Evolutionary conservation across 92 coral and sea anemone genomes (phyloP), one percentile per base, ranked within the genome.

Genomic region (Epizoanthus fatuus): DNA sequence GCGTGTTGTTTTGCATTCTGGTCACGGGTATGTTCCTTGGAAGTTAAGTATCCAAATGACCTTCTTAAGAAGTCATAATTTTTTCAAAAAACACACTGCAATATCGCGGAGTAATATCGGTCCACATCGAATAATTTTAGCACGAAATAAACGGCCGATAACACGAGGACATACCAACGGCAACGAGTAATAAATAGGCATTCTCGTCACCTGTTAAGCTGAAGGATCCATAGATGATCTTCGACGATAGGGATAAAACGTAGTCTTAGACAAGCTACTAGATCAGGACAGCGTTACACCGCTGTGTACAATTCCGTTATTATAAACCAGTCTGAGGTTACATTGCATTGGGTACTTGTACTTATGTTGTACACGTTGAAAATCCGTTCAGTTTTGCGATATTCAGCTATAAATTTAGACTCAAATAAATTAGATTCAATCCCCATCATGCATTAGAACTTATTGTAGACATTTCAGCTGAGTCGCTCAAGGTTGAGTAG

Each of bases 201-300:
- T 77, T 59, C 58, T 59, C 82, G 69, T 77, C 82, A 77, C 82
- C 82, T 60, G 70, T 60, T 77, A 77, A 77, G 63, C 70, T 77
- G 39, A 77, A 77, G 82, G 56, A 59, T 42, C 68, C 58, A 40
- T 77, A 77, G 82, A 42, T 77, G 62, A 77, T 77, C 70, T 56
- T 58, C 6, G 82, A 40, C 69, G 82, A 75, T 75, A 75, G 65
- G 68, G 81, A 75, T 77, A 59, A 45, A 56, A 40, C 40, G 19
- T 16, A 52, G 19, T n/a, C 47, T 40, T 25, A 75, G 68, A 37
- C 7, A 45, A 14, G 47, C n/a, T 17, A 35, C 19, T 66, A 32
- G 72, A 32, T 14, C 69, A 63, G 39, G 44, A 13, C 70, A 66
- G 40, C 10, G 72, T 66, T 66, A 66, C 72, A 37, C 9, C 47